Evolutionary conservation across 1,140 invertebrate genomes (phyloP), one percentile per base, ranked within the genome.

Genomic region (Galleria mellonella): DNA sequence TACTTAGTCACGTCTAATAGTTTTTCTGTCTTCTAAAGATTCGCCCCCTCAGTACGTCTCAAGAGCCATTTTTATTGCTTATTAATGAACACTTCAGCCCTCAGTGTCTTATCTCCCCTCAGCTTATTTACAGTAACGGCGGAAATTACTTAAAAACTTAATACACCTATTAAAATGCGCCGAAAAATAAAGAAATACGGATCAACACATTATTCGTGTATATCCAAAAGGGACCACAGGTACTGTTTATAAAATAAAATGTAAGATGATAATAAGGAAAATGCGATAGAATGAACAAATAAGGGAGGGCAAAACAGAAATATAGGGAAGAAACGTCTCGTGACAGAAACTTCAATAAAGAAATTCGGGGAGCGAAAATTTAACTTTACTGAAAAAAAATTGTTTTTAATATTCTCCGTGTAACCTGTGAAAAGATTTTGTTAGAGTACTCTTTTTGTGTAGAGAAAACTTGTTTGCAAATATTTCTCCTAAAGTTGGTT

Each of bases 1-100:
- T 77, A 82, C 75, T 84, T 77, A 78, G 72, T 72, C 76, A 82
- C 81, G 76, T 84, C 72, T 70, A 76, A 73, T 72, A 77, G 75
- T 82, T 83, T 79, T 79, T 78, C 69, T 67, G 48, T 61, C 58
- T 64, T 51, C 53, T 52, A 50, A 55, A 56, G 62, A 62, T 48
- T 55, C 54, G 38, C 43, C 47, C 17, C 17, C 17, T 23, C 17
- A 35, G 43, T 29, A 31, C 23, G 12, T 27, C 28, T 29, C 32
- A 9, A 37, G 14, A 23, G 17, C 17, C 35, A 37, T 37, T 36
- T 36, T 31, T 38, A 38, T 45, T 44, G 29, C 39, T 41, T 41
- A 31, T 41, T 32, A 41, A 41, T 32, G 29, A 27, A 29, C 10
- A n/a, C 23, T 17, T 17, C 10, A 7, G 1, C 10, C 12, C 17